Percentiles rank a stretch among this genome's conserved stretches.
These are phyloP conservation scores for Amyelois transitella DNA, from an alignment of 1,140 invertebrate genomes.

Conservation along the genomic window DNA sequence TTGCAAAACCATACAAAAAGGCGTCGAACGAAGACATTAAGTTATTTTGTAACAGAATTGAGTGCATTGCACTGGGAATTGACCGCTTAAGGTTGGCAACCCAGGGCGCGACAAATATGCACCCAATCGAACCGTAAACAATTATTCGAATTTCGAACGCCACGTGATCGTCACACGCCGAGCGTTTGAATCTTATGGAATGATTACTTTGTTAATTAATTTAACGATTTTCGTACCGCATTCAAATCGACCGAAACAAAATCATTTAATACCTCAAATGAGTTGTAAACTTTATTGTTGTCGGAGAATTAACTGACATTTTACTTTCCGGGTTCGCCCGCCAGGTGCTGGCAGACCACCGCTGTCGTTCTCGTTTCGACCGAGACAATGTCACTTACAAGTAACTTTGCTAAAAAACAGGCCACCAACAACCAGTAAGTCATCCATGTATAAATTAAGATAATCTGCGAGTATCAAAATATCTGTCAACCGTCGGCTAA, in stretches of 20 bases:
- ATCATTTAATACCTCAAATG: not conserved
- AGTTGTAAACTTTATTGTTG: constrained; percentile 16
- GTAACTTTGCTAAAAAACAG: constrained; percentile 63
- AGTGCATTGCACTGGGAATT: constrained; percentile 58
- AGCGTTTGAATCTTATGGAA: constrained; percentile 21
- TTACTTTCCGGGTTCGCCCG: constrained; percentile 40
- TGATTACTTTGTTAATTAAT: constrained; percentile 22
- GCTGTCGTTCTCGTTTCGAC: constrained; percentile 43
- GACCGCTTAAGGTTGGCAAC: constrained; percentile 53
- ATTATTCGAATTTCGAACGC: constrained; percentile 45
- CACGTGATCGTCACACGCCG: constrained; percentile 38
- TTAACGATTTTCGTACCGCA: not conserved
- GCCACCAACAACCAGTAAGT: constrained; percentile 59
- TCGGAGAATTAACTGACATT: constrained; percentile 34
- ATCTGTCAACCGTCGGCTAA: constrained; percentile 55
- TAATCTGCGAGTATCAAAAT: constrained; percentile 63
- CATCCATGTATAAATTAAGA: constrained; percentile 64
- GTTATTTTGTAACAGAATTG: constrained; percentile 51
- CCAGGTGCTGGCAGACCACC: constrained; percentile 50
- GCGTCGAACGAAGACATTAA: constrained; percentile 48
- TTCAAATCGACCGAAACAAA: not conserved
- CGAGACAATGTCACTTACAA: constrained; percentile 65
- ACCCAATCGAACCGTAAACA: constrained; percentile 42
- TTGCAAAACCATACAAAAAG: constrained; percentile 51
- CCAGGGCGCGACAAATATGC: constrained; percentile 37